Evolutionary conservation across 2,888 invertebrate species (phyloP).

Genomic region (Drosophila quasianomalipes): DNA sequence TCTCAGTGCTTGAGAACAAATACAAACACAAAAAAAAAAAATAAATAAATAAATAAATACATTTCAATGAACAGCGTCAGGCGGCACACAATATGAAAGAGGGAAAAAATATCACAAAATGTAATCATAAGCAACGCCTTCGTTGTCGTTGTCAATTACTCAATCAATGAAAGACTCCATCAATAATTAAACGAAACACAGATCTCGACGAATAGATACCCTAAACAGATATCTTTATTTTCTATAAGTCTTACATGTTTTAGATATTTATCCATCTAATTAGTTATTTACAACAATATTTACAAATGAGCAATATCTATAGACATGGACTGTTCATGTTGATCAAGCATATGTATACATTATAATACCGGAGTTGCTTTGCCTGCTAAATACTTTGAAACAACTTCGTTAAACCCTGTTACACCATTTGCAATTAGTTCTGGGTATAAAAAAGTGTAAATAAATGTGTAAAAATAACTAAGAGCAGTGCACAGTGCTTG

Average conservation of each 20-base stretch:
- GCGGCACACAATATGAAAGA: not conserved
- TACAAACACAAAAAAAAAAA: not conserved
- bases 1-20: slow-evolving; percentile 21
- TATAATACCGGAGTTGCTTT: rapidly evolving
- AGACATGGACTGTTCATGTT: rapidly evolving
- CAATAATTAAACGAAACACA: slow-evolving; percentile 18
- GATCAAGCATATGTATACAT: not conserved
- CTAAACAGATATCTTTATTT: not conserved
- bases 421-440: not conserved
- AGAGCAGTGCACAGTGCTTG: slow-evolving; percentile 23
- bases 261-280: not conserved
- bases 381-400: not conserved
- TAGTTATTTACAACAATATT: not conserved
- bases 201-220: not conserved
- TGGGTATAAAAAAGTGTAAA: not conserved
- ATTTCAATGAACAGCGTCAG: slow-evolving; percentile 41
- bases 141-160: slow-evolving; percentile 63
- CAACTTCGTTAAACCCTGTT: not conserved
- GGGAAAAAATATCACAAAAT: slow-evolving; percentile 14
- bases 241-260: not conserved
- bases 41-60: slow-evolving; percentile 11
- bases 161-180: slow-evolving; percentile 53
- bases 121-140: slow-evolving; percentile 57
- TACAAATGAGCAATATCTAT: not conserved
- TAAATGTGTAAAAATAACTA: slow-evolving; percentile 1